Base-by-base conservation (phyloP, 2,888 invertebrate genomes). In the Teleiodes luculella region DNA sequence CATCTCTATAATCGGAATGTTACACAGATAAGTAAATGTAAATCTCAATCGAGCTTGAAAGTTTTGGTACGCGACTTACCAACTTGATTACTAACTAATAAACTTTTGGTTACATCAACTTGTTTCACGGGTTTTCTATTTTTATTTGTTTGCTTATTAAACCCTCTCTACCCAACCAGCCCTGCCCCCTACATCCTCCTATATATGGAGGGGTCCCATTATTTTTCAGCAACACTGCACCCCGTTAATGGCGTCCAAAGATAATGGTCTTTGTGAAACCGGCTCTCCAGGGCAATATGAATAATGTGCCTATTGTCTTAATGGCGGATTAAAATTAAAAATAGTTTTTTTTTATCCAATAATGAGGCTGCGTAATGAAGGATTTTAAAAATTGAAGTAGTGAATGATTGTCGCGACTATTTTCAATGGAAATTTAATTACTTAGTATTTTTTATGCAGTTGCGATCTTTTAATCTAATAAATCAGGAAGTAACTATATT, bases 191-290 rank as follows among this genome's bases (percentile, higher is more conserved):
- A 70, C 70, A 66, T 67, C 70, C 74, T 70, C 70, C 67, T 70
- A 74, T 74, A 76, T 69, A 74, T n/a, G 66, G 28, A 28, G 64
- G 64, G 58, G 67, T 70, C 71, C 82, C 77, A 84, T 87, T 87
- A 86, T 85, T 86, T 43, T 85, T 81, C 80, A 82, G 74, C 77
- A 76, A 80, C 86, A 86, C 86, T 83, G 85, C 81, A 66, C 80
- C 72, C 76, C 68, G 80, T 80, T 83, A 87, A 86, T 84, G 85
- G 80, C 66, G 74, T 66, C 68, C 76, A 70, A 74, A 78, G 81
- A 87, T 83, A 87, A 86, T 84, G 64, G 63, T 60, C 62, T 78
- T 83, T 84, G 76, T 79, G 64, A 54, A 41, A 62, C 60, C 66
- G 70, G 71, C 69, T 70, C 76, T 76, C 75, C 72, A 70, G 76